Evolutionary conservation across 2,797 vertebrate genomes (phyloP).

Genomic region (Gambelia wislizenii): DNA sequence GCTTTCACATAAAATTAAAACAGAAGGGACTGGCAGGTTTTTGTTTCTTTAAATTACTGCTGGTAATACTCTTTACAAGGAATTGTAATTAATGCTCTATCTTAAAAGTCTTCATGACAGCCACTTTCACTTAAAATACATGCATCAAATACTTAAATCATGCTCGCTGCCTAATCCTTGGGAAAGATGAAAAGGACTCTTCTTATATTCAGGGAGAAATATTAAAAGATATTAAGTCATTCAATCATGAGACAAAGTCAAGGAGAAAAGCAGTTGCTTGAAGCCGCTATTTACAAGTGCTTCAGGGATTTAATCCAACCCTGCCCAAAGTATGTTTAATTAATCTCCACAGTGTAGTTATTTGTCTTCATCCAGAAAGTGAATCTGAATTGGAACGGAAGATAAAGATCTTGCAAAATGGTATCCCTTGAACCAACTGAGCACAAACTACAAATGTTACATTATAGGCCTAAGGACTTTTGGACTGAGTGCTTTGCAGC

Average conservation of each 20-base stretch:
- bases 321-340: slow-evolving; percentile 42
- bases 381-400: slow-evolving; percentile 14
- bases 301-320: slow-evolving; percentile 22
- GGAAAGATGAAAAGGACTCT: neutral
- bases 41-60: slow-evolving; percentile 32
- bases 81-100: slow-evolving; percentile 38
- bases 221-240: neutral
- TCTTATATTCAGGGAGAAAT: slow-evolving; percentile 21
- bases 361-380: slow-evolving; percentile 37
- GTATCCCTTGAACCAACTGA: neutral
- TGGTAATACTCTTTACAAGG: neutral
- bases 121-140: slow-evolving; percentile 35
- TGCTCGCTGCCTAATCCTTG: slow-evolving; percentile 9
- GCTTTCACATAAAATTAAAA: slow-evolving; percentile 17
- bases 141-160: slow-evolving; percentile 29
- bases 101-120: slow-evolving; percentile 44
- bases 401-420: slow-evolving; percentile 16
- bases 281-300: slow-evolving; percentile 28
- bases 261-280: slow-evolving; percentile 8
- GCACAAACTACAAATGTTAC: neutral
- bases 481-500: neutral
- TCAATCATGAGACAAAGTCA: slow-evolving; percentile 5
- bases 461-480: neutral
- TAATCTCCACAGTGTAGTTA: slow-evolving; percentile 37
- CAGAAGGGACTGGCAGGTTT: slow-evolving; percentile 12